phyloP scores from a whole-genome alignment of 2,888 invertebrate genomes.

The Eilema caniola region DNA sequence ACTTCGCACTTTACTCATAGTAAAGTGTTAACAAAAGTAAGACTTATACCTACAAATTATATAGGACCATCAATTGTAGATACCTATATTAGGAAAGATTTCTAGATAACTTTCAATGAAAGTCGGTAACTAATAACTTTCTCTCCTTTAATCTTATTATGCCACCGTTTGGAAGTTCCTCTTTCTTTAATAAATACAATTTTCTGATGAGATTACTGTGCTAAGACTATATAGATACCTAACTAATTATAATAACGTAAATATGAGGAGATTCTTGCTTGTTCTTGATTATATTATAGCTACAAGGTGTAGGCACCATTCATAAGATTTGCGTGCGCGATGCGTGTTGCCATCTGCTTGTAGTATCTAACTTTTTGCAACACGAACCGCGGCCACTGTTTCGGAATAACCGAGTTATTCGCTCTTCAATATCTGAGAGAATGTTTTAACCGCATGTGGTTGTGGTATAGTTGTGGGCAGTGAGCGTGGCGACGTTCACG shows the following conservation, averaged over 20 bases:
- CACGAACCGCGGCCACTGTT: slow-evolving; percentile 43
- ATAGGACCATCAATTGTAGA: slow-evolving; percentile 42
- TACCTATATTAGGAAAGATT: slow-evolving; percentile 2
- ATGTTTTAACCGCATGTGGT: slow-evolving; percentile 30
- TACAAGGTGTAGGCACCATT: slow-evolving; percentile 37
- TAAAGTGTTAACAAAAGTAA: not conserved
- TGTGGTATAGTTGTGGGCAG: slow-evolving; percentile 21
- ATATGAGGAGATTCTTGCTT: slow-evolving; percentile 49
- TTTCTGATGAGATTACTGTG: slow-evolving; percentile 27
- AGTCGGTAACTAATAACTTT: not conserved
- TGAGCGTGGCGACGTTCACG: slow-evolving; percentile 18
- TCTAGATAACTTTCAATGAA: not conserved
- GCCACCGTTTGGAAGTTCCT: slow-evolving; percentile 6
- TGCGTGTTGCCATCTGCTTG: slow-evolving; percentile 37
- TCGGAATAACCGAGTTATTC: slow-evolving; percentile 34
- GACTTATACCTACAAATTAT: slow-evolving; percentile 13
- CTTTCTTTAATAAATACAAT: not conserved
- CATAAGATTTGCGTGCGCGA: slow-evolving; percentile 31
- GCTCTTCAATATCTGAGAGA: slow-evolving; percentile 32
- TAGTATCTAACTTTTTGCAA: slow-evolving; percentile 34
- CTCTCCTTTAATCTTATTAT: slow-evolving; percentile 1
- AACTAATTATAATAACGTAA: slow-evolving; percentile 39
- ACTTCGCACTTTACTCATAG: slow-evolving; percentile 18
- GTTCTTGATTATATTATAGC: slow-evolving; percentile 17
- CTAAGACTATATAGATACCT: slow-evolving; percentile 26